These are phyloP conservation scores for Amphimallon solstitiale DNA, from an alignment of 2,888 invertebrate species.

Conservation along the genomic window DNA sequence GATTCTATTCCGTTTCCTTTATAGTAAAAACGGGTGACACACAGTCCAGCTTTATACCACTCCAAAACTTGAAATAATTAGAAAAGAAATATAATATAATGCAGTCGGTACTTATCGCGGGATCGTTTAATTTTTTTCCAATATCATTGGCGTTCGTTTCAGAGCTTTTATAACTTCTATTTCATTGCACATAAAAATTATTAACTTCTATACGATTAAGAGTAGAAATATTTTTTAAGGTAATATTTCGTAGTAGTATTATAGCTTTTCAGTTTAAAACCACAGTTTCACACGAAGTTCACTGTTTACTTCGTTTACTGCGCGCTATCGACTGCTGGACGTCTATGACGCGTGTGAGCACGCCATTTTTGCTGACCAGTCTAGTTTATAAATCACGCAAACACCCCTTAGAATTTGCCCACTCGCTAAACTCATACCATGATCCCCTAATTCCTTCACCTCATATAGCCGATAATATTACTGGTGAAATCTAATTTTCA, in stretches of 20 bases:
- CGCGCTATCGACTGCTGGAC: slow-evolving; percentile 43
- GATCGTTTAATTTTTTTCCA: slow-evolving; percentile 14
- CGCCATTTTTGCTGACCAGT: slow-evolving; percentile 61
- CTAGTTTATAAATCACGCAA: slow-evolving; percentile 59
- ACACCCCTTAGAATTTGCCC: slow-evolving; percentile 46
- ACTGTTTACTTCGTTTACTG: slow-evolving; percentile 17
- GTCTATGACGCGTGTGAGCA: slow-evolving; percentile 58
- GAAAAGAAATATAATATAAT: background rate
- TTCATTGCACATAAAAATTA: background rate
- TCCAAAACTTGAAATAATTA: slow-evolving; percentile 1
- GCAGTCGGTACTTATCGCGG: slow-evolving; percentile 5
- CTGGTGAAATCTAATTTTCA: slow-evolving; percentile 16
- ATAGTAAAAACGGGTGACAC: too few relatives aligned
- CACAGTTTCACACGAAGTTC: slow-evolving; percentile 16
- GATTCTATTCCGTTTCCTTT: too few relatives aligned
- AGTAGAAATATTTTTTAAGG: background rate
- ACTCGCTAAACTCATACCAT: slow-evolving; percentile 18
- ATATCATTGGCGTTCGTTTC: slow-evolving; percentile 40
- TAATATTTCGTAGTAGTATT: background rate
- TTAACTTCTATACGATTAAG: background rate
- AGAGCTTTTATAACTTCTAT: background rate
- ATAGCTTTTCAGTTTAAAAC: background rate
- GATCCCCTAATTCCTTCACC: slow-evolving; percentile 13
- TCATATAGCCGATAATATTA: slow-evolving; percentile 3
- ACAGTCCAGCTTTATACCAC: background rate